Percentiles rank a stretch among this genome's conserved stretches.
phyloP scores from a whole-genome alignment of 2,888 invertebrate species.

The Pogonocherus hispidulus region DNA sequence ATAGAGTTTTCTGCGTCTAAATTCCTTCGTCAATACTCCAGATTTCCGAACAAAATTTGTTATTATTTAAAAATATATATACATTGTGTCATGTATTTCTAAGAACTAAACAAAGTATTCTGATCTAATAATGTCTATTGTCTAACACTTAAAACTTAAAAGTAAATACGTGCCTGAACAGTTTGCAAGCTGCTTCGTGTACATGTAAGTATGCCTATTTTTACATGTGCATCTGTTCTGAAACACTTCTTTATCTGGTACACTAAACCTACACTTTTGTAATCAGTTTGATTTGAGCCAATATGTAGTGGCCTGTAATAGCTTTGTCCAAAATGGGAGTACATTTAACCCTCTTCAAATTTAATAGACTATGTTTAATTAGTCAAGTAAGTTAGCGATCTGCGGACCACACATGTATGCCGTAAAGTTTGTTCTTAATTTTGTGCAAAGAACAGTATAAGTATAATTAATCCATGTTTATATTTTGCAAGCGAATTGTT shows the following conservation, averaged over 20 bases:
- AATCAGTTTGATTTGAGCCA: constrained; percentile 30
- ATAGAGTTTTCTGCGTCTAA: no score
- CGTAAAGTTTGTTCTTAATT: no score
- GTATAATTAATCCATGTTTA: no score
- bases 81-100: no score
- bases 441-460: no score
- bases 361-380: not conserved
- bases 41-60: no score
- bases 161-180: constrained; percentile 7
- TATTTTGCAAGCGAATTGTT: no score
- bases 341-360: not conserved
- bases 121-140: no score
- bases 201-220: constrained; percentile 34
- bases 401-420: not conserved
- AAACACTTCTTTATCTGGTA: constrained; percentile 33
- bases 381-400: not conserved
- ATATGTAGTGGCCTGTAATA: constrained; percentile 14
- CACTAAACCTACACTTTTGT: constrained; percentile 28
- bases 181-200: constrained; percentile 30
- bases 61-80: no score
- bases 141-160: no score
- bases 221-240: constrained; percentile 33
- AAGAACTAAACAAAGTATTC: no score
- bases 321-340: not conserved
- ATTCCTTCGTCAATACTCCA: no score